phyloP scores from a whole-genome alignment of 2,797 vertebrate species.

The Nasua narica region DNA sequence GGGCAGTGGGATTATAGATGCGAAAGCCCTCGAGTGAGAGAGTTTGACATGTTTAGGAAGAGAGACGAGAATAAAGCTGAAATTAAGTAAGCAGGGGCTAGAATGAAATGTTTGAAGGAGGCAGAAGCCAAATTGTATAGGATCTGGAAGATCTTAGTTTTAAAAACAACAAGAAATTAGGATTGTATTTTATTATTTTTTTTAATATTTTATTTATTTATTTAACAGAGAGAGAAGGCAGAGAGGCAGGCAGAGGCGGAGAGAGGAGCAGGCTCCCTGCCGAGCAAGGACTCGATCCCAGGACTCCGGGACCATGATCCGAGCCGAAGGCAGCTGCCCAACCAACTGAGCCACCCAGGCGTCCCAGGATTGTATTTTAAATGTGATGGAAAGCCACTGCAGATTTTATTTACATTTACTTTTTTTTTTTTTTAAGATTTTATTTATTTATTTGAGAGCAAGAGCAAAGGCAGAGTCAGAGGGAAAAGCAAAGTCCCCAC shows the following conservation, averaged over 20 bases:
- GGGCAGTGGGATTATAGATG: background rate
- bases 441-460: no score
- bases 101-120: background rate
- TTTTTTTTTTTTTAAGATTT: background rate
- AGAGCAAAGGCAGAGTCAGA: no score
- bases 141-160: background rate
- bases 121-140: background rate
- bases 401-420: conserved; percentile 1
- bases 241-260: no score
- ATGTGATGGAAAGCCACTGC: background rate
- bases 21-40: background rate
- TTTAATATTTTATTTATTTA: no score
- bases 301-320: no score
- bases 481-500: no score
- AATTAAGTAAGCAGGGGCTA: background rate
- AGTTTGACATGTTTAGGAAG: background rate
- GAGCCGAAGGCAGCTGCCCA: no score
- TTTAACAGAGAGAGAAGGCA: no score
- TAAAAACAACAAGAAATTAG: background rate
- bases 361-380: background rate
- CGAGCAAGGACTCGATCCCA: no score
- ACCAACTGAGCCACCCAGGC: no score
- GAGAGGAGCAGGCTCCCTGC: no score
- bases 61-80: background rate
- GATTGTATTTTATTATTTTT: background rate